Evolutionary conservation across 2,797 vertebrate species (phyloP), one percentile per base, ranked within the genome.

Genomic region (Carapus acus): DNA sequence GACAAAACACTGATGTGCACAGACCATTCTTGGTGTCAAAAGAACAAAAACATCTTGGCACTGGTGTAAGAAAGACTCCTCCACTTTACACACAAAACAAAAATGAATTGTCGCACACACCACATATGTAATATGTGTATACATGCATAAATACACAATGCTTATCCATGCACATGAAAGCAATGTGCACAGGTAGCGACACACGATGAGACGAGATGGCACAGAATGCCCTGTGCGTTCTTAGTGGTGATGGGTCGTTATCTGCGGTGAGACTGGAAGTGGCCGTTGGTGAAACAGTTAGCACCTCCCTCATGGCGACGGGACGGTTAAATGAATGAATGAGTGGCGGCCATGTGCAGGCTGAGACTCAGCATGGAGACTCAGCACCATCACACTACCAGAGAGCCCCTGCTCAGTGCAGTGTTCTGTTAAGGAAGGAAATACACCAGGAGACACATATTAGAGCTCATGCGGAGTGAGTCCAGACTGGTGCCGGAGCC

Each of bases 371-470:
- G n/a, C n/a, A n/a, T n/a, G 48, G 52, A 55, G 44, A 53, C 61
- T 54, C 31, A 18, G 24, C 14, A 24, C 39, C 45, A 58, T 90
- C 88, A 90, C 79, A 90, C 88, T 82, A 88, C 79, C 72, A 90
- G 86, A 73, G 87, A 79, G 65, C 82, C 87, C 72, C 88, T 87
- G 86, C 88, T 89, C 85, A 83, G 85, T 59, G 86, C 84, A 62
- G 75, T 64, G 80, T 79, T 88, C 89, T 90, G 88, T 89, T 82
- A 83, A 83, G 61, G 74, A 76, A 81, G 88, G 74, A 76, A 81
- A 88, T 76, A 88, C 78, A 90, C 67, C 75, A 61, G 85, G 73
- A 87, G 78, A 77, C 76, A 84, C 43, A 85, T 9, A 55, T 88
- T 86, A 89, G 85, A 79, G 70, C 61, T 53, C 56, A 58, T 73